Conservation (phyloP, 1,140 invertebrate species). For the Ctenoplectra terminalis region DNA sequence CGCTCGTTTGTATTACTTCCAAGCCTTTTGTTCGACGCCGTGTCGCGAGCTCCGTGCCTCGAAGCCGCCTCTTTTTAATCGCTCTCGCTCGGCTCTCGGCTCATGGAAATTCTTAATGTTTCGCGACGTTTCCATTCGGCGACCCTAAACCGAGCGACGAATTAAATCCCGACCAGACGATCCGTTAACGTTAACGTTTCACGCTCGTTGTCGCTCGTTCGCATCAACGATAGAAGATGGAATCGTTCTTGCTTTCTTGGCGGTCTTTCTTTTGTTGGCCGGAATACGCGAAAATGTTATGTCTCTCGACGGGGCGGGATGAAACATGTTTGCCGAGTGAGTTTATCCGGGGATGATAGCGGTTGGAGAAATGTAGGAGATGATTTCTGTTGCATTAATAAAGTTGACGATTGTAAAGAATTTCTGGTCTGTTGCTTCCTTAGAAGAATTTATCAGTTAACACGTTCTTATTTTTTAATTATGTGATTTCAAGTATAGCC, state of each 20-base stretch:
- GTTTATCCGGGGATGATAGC: too few species aligned
- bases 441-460: too few species aligned
- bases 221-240: neutral
- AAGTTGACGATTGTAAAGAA: too few species aligned
- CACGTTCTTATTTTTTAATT: too few species aligned
- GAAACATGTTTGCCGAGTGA: too few species aligned
- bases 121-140: neutral
- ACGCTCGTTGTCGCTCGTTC: neutral
- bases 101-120: conserved; percentile 21
- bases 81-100: neutral
- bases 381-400: too few species aligned
- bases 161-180: neutral
- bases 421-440: too few species aligned
- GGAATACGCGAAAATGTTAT: too few species aligned
- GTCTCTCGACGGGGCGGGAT: too few species aligned
- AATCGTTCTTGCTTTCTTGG: neutral
- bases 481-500: too few species aligned
- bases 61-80: neutral
- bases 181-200: neutral
- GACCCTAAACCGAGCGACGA: neutral
- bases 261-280: neutral
- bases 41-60: neutral
- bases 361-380: too few species aligned
- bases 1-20: conserved; percentile 14
- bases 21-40: neutral